These are phyloP conservation scores for Drosophila busckii DNA, from an alignment of 1,140 invertebrate species.

Conservation along the genomic window DNA sequence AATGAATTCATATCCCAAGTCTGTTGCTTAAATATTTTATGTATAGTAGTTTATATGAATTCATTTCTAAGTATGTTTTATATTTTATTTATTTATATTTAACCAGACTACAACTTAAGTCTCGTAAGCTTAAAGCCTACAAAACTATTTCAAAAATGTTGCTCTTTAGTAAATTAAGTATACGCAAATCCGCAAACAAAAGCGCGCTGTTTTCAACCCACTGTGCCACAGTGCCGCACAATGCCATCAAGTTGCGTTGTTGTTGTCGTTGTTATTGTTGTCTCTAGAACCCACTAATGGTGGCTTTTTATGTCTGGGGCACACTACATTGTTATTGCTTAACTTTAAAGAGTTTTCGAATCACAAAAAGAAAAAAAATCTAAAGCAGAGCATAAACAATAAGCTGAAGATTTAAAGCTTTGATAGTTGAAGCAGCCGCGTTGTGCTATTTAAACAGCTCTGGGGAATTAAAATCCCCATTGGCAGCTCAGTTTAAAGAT, in stretches of 20 bases:
- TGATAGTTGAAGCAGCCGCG: slow-evolving; percentile 10
- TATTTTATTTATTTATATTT: no score
- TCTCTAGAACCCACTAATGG: slow-evolving; percentile 36
- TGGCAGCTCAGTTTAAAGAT: slow-evolving; percentile 17
- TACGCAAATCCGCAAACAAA: no score
- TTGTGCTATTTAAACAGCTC: slow-evolving; percentile 8
- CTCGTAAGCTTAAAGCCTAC: no score
- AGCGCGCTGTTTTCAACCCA: slow-evolving; percentile 1
- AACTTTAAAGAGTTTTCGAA: slow-evolving; percentile 52
- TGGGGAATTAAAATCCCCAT: no score
- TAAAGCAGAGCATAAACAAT: not conserved
- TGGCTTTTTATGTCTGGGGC: slow-evolving; percentile 37
- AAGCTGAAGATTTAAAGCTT: slow-evolving; percentile 12
- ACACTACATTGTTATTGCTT: slow-evolving; percentile 52
- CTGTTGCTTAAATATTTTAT: no score
- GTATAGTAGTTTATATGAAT: no score
- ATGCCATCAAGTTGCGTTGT: slow-evolving; percentile 16
- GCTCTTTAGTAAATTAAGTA: no score
- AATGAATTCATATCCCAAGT: no score
- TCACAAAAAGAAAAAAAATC: slow-evolving; percentile 11
- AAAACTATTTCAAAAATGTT: no score
- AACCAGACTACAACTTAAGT: no score
- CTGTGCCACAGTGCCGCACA: slow-evolving; percentile 14
- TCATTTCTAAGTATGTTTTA: no score
- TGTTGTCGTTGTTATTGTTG: not conserved